Evolutionary conservation across 2,797 vertebrate species (phyloP).

Genomic region (Chaunax sp.): DNA sequence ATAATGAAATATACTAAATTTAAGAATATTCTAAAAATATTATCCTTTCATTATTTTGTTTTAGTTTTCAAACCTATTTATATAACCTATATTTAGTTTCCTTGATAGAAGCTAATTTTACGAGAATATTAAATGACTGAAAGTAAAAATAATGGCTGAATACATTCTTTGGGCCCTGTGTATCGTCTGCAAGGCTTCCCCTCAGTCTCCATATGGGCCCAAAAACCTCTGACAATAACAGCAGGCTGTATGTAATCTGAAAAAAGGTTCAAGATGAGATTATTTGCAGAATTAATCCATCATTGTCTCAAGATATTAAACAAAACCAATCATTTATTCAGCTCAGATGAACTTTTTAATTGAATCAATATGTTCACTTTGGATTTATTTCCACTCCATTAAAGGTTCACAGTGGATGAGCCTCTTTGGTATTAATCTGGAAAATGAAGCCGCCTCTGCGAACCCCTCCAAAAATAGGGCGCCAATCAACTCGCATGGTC

Average conservation of each 20-base stretch:
- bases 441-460: conserved; percentile 30
- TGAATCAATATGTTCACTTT: conserved; percentile 8
- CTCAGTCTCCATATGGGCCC: too few species aligned
- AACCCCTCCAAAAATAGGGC: conserved; percentile 32
- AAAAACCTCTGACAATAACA: too few species aligned
- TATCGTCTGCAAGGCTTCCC: too few species aligned
- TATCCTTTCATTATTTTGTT: too few species aligned
- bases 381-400: background rate
- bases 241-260: too few species aligned
- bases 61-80: too few species aligned
- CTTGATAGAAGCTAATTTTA: background rate
- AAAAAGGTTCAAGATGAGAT: conserved; percentile 3
- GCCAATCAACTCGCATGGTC: conserved; percentile 56
- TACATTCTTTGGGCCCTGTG: too few species aligned
- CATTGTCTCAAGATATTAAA: conserved; percentile 5
- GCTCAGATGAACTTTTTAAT: conserved; percentile 5
- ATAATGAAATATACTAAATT: too few species aligned
- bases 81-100: background rate
- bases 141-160: too few species aligned
- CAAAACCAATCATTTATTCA: background rate
- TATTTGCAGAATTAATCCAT: conserved; percentile 1
- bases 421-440: conserved; percentile 20
- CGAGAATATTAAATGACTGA: too few species aligned
- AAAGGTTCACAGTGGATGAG: conserved; percentile 3
- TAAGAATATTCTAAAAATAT: too few species aligned